These are phyloP conservation scores for Caenorhabditis panamensis DNA, from an alignment of 2,888 invertebrate species.

Conservation along the genomic window DNA sequence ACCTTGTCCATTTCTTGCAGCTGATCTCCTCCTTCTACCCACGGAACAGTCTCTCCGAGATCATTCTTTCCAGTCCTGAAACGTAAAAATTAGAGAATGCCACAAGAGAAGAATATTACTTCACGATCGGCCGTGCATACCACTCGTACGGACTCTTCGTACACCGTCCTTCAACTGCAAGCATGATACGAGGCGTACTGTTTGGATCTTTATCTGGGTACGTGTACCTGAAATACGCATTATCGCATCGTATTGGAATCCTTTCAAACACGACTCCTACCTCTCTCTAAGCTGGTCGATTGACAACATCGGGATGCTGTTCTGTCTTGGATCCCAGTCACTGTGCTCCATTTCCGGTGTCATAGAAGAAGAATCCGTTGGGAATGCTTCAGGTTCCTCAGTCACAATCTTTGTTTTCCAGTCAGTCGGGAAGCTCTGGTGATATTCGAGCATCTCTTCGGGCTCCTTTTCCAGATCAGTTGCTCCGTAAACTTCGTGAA, in stretches of 20 bases:
- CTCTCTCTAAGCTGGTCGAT: slow-evolving; percentile 16
- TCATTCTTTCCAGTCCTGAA: slow-evolving; percentile 27
- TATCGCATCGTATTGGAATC: background rate
- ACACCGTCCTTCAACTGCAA: slow-evolving; percentile 61
- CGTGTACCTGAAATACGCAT: slow-evolving; percentile 13
- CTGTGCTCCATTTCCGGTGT: background rate
- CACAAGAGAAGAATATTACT: slow-evolving; percentile 7
- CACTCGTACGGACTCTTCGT: slow-evolving; percentile 66
- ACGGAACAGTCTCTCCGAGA: slow-evolving; percentile 15
- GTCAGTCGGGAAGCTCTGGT: slow-evolving; percentile 17
- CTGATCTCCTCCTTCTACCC: background rate
- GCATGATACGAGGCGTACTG: slow-evolving; percentile 21
- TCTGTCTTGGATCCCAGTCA: slow-evolving; percentile 50
- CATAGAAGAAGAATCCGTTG: background rate
- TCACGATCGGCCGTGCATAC: slow-evolving; percentile 63
- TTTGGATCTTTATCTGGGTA: slow-evolving; percentile 19
- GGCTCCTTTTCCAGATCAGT: background rate
- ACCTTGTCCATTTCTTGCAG: slow-evolving; percentile 27
- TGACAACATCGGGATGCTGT: slow-evolving; percentile 25
- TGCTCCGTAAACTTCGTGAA: slow-evolving; percentile 28
- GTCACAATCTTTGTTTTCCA: slow-evolving; percentile 26
- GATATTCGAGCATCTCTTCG: slow-evolving; percentile 12
- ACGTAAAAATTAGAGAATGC: background rate
- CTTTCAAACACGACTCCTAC: background rate
- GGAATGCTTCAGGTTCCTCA: slow-evolving; percentile 9